Evolutionary conservation across 2,113 vertebrate species (phyloP), one percentile per base, ranked within the genome.

Genomic region (Peromyscus californicus): DNA sequence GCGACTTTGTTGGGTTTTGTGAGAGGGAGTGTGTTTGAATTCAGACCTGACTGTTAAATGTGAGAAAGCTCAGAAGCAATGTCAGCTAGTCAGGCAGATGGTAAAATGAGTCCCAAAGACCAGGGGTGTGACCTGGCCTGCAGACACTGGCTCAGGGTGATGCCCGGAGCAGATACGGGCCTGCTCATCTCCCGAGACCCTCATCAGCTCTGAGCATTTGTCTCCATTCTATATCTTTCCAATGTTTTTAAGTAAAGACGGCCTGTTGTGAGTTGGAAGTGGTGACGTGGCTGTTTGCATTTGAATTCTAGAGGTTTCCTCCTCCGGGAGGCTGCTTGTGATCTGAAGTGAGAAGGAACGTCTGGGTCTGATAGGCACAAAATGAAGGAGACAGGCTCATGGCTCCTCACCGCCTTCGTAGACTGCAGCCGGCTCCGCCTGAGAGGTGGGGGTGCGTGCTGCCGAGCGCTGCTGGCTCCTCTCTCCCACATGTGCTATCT

Each of bases 141-240:
- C 80, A 78, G 80, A 51, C 1, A 1, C 1, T 2, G 24, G 76
- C 0, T 12, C 12, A n/a, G 33, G 10, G 39, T 3, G 63, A 39
- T 79, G 17, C 1, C 15, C 21, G 31, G 22, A 0, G 1, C 12
- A 6, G 42, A 0, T 1, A 5, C 4, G 1, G 29, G 33, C 24
- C 86, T 82, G 1, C 33, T 54, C 7, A 2, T 36, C 42, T 22
- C n/a, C 5, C 26, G 10, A 26, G 36, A 6, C 54, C 29, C 3
- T 1, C 5, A 7, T 54, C 59, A 16, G 9, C n/a, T 67, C 78
- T 36, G 26, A 1, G 11, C 19, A 8, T 22, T 82, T 67, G 33
- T 65, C 59, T 87, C 63, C 39, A 33, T 45, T n/a, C 15, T 48
- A 87, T 76, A 39, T 42, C 65, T 82, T 89, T 93, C 33, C 61